Base-by-base conservation (phyloP, 1,140 invertebrate species). In the Phymastichus coffea region DNA sequence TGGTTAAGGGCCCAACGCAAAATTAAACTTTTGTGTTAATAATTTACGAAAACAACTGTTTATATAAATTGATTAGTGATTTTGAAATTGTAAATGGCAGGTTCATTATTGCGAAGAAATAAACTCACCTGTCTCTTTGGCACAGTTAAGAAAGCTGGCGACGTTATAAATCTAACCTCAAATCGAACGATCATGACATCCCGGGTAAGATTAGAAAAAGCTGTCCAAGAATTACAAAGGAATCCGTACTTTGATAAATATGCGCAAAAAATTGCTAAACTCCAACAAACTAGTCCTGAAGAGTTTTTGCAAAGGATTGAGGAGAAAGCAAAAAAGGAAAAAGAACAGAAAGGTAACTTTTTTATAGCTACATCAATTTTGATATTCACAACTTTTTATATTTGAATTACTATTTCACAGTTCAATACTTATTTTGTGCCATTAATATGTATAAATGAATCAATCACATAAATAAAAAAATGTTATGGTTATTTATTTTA, bases 201-300 rank as follows among this genome's bases (percentile, higher is more conserved):
- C 33, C 65, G 75, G 26, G 44, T 57, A 1, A 82, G 74, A 48
- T 63, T 81, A 46, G 80, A 87, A 67, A 84, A 88, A 68, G 82
- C 79, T 1, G 62, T 87, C 37, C 85, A 90, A 61, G 82, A 87
- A 22, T 72, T 92, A 26, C 77, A 87, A 75, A 83, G 77, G 7
- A 94, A 94, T 82, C 90, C 91, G 1, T 94, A 89, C 70, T 94
- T 82, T 69, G 85, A 87, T 17, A 94, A 93, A 73, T 94, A 94
- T 78, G 87, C 90, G 0, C 72, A 83, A 1, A 91, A 92, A 74
- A 91, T 94, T 59, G 83, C 87, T 1, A 79, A 83, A 56, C 66
- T 91, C 28, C 89, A 93, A 72, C 78, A 90, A 75, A 88, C 84
- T 1, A 86, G 85, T 38, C 89, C 91, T 0, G 86, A 89, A 60